A percentile compares a stretch with the other conserved stretches of the same genome.
These are phyloP conservation scores for Wiebesia pumilae DNA, from an alignment of 1,140 invertebrate species.

Conservation along the genomic window DNA sequence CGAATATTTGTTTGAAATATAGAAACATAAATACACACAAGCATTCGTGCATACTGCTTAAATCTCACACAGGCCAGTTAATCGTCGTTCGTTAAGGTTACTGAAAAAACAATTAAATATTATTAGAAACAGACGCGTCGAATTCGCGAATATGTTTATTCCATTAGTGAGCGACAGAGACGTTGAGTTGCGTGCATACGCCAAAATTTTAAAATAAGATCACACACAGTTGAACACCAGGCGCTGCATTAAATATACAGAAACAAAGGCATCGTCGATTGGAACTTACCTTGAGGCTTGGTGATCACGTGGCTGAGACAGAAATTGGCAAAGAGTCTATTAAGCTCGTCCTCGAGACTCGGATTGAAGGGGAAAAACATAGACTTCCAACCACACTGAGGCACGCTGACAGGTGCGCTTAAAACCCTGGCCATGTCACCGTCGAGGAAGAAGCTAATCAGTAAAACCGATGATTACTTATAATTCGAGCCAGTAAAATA, in stretches of 20 bases:
- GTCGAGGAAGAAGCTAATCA: not conserved
- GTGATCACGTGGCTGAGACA: conserved; percentile 15
- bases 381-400: conserved; percentile 66
- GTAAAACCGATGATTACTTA: not conserved
- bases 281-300: conserved; percentile 8
- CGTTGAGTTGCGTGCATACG: too few relatives aligned
- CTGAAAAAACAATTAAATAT: too few relatives aligned
- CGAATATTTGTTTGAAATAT: too few relatives aligned
- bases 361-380: conserved; percentile 63
- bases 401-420: not conserved
- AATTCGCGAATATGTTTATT: too few relatives aligned
- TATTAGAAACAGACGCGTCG: too few relatives aligned
- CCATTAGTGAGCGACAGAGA: too few relatives aligned
- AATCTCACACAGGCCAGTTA: too few relatives aligned
- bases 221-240: not conserved
- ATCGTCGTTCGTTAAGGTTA: too few relatives aligned
- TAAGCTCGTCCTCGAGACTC: conserved; percentile 65
- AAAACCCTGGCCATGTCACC: conserved; percentile 2
- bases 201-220: not conserved
- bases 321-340: conserved; percentile 60
- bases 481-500: too few relatives aligned
- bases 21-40: too few relatives aligned
- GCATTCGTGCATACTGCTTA: too few relatives aligned
- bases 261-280: not conserved
- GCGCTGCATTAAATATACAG: not conserved